Conservation (phyloP, 1,140 invertebrate species). For the Anoplolepis gracilipes region DNA sequence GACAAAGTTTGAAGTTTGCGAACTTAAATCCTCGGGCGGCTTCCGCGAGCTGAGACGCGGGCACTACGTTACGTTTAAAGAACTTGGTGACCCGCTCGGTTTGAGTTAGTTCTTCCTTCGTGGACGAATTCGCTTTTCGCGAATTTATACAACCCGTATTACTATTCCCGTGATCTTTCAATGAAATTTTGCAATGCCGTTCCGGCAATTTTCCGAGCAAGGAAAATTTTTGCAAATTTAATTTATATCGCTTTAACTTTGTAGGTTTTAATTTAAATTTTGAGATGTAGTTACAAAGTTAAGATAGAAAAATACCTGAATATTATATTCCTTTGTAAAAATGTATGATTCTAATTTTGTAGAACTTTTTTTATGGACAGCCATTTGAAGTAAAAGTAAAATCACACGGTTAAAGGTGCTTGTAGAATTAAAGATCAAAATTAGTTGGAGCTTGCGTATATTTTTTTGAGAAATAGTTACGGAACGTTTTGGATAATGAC, state of each 20-base stretch:
- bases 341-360: background rate
- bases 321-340: constrained; percentile 27
- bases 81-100: constrained; percentile 60
- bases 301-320: background rate
- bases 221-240: constrained; percentile 50
- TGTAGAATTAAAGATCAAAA: background rate
- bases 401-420: background rate
- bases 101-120: constrained; percentile 55
- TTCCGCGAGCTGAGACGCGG: constrained; percentile 34
- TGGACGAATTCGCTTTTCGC: constrained; percentile 37
- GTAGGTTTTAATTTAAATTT: constrained; percentile 47
- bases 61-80: constrained; percentile 70
- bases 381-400: background rate
- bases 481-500: background rate
- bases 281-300: constrained; percentile 19
- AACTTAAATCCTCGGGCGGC: constrained; percentile 67
- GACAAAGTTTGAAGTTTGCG: constrained; percentile 66
- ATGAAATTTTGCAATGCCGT: constrained; percentile 49
- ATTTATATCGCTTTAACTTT: constrained; percentile 36
- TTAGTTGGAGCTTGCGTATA: background rate
- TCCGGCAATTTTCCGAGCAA: constrained; percentile 7
- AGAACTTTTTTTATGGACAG: background rate
- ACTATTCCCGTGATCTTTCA: constrained; percentile 36
- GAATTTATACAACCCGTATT: constrained; percentile 57
- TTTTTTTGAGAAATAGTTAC: background rate